Percentiles rank a stretch among this genome's conserved stretches.
phyloP scores from a whole-genome alignment of 2,888 invertebrate genomes.

The Iphiclides podalirius region DNA sequence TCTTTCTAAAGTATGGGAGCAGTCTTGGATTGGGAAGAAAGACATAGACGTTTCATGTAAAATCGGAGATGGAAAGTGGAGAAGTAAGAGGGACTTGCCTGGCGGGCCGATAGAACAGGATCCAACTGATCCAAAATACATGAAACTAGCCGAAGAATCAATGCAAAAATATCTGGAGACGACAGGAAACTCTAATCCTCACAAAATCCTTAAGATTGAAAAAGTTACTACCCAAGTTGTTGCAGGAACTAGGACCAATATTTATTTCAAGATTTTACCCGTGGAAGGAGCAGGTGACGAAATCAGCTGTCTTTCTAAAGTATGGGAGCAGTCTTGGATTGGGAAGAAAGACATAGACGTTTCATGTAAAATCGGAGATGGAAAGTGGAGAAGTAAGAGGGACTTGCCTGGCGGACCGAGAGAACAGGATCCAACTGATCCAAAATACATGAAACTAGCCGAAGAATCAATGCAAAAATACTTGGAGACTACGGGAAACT shows the following conservation, averaged over 20 bases:
- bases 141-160: slow-evolving; percentile 41
- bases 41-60: slow-evolving; percentile 40
- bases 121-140: slow-evolving; percentile 35
- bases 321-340: slow-evolving; percentile 39
- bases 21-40: slow-evolving; percentile 71
- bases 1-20: slow-evolving; percentile 75
- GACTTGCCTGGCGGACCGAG: slow-evolving; percentile 24
- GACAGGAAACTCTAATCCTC: slow-evolving; percentile 31
- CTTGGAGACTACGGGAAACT: slow-evolving; percentile 32
- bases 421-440: slow-evolving; percentile 33
- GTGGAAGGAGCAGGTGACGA: slow-evolving; percentile 35
- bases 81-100: slow-evolving; percentile 15
- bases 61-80: slow-evolving; percentile 6
- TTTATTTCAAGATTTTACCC: slow-evolving; percentile 43
- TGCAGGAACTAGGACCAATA: slow-evolving; percentile 39
- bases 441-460: slow-evolving; percentile 40
- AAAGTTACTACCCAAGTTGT: slow-evolving; percentile 42
- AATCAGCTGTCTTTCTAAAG: slow-evolving; percentile 36
- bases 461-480: slow-evolving; percentile 44
- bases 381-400: slow-evolving; percentile 29
- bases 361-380: slow-evolving; percentile 25
- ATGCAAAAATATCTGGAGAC: slow-evolving; percentile 39
- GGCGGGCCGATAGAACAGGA: slow-evolving; percentile 29
- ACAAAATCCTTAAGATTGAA: slow-evolving; percentile 41
- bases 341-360: slow-evolving; percentile 36